Conservation (phyloP, 2,888 invertebrate genomes). For the Rhagonycha fulva region DNA sequence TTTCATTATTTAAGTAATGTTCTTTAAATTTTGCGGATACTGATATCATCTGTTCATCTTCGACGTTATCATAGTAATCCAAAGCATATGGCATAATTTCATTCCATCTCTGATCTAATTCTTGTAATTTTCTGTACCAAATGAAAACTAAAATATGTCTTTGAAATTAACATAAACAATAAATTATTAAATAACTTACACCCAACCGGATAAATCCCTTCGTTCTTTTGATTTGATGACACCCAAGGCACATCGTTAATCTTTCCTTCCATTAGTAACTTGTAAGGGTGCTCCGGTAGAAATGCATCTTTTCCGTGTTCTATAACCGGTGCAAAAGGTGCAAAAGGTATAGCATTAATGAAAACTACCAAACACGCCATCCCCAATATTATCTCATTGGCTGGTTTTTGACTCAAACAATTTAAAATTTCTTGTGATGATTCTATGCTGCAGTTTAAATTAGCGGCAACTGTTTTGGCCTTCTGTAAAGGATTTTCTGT, state of each 20-base stretch:
- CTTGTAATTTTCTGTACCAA: conserved; percentile 46
- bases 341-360: conserved; percentile 55
- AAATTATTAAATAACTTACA: conserved; percentile 54
- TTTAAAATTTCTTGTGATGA: conserved; percentile 61
- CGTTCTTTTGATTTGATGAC: conserved; percentile 68
- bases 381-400: conserved; percentile 60
- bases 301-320: conserved; percentile 62
- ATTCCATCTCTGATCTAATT: conserved; percentile 47
- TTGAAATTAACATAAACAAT: neutral
- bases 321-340: conserved; percentile 45
- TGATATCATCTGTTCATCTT: conserved; percentile 30
- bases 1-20: conserved; percentile 41
- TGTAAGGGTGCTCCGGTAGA: conserved; percentile 66
- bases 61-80: conserved; percentile 43
- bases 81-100: conserved; percentile 41
- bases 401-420: conserved; percentile 67
- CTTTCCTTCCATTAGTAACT: conserved; percentile 62
- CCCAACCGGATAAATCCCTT: conserved; percentile 72
- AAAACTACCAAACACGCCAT: conserved; percentile 60
- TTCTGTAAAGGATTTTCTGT: conserved; percentile 62
- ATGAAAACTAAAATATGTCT: conserved; percentile 33
- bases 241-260: conserved; percentile 73
- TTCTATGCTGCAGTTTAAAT: conserved; percentile 65
- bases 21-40: conserved; percentile 40
- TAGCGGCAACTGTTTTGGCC: conserved; percentile 61